Evolutionary conservation across 2,888 invertebrate genomes (phyloP).

Genomic region (Galeopsomyia nigrocyanea): DNA sequence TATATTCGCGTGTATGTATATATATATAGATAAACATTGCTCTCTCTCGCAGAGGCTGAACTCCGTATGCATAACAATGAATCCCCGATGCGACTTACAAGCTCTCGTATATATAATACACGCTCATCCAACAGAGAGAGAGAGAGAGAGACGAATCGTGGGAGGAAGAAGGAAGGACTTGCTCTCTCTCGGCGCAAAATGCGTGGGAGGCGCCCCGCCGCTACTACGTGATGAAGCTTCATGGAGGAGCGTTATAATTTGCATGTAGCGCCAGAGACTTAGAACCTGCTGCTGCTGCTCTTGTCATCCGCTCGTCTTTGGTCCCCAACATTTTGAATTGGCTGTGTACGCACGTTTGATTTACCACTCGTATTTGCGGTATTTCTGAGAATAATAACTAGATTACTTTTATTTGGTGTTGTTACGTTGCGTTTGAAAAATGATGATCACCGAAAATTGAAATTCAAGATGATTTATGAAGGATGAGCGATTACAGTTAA

Average conservation of each 20-base stretch:
- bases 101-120: conserved; percentile 27
- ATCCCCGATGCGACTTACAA: conserved; percentile 38
- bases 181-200: conserved; percentile 16
- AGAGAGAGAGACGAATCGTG: conserved; percentile 10
- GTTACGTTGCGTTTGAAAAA: too few relatives aligned
- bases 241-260: conserved; percentile 61
- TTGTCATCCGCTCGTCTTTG: conserved; percentile 13
- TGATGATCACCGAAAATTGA: too few relatives aligned
- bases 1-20: conserved; percentile 18
- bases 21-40: conserved; percentile 45
- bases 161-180: conserved; percentile 21
- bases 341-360: too few relatives aligned
- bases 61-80: conserved; percentile 48
- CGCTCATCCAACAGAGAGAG: conserved; percentile 22
- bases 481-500: too few relatives aligned
- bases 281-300: conserved; percentile 49
- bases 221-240: conserved; percentile 38
- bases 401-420: not conserved
- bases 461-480: too few relatives aligned
- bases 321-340: conserved; percentile 23
- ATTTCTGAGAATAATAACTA: not conserved
- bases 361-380: too few relatives aligned
- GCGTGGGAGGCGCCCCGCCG: conserved; percentile 23
- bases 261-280: conserved; percentile 57
- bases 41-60: conserved; percentile 44